phyloP scores from a whole-genome alignment of 2,797 vertebrate genomes.

The Australoheros facetus region DNA sequence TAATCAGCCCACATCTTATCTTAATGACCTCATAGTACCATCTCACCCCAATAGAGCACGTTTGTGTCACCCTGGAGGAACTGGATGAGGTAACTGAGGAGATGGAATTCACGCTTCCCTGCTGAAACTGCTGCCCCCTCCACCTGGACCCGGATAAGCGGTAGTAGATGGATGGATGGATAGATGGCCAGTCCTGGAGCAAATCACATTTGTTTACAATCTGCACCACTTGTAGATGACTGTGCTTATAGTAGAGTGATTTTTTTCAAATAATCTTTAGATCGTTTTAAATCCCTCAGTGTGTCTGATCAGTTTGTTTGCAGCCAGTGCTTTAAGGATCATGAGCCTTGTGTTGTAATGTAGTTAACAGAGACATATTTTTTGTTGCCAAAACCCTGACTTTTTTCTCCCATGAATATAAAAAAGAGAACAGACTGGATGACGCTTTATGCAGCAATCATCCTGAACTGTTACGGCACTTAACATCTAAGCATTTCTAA shows the following conservation, averaged over 20 bases:
- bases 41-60: no score
- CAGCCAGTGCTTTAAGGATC: neutral
- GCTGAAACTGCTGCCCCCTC: no score
- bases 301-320: neutral
- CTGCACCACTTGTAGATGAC: neutral
- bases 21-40: no score
- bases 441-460: conserved; percentile 23
- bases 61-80: no score
- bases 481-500: conserved; percentile 47
- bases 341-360: neutral
- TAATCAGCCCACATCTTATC: no score
- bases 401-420: conserved; percentile 13
- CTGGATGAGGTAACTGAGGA: no score
- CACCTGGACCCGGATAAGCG: no score
- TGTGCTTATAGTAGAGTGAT: conserved; percentile 6
- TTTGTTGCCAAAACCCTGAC: neutral
- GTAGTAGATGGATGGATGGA: no score
- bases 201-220: neutral
- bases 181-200: neutral
- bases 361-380: neutral
- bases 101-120: no score
- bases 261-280: neutral
- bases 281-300: no score
- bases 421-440: neutral
- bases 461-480: conserved; percentile 37